Base-by-base conservation (phyloP, 2,888 invertebrate species). In the Epirrhoe tristata region DNA sequence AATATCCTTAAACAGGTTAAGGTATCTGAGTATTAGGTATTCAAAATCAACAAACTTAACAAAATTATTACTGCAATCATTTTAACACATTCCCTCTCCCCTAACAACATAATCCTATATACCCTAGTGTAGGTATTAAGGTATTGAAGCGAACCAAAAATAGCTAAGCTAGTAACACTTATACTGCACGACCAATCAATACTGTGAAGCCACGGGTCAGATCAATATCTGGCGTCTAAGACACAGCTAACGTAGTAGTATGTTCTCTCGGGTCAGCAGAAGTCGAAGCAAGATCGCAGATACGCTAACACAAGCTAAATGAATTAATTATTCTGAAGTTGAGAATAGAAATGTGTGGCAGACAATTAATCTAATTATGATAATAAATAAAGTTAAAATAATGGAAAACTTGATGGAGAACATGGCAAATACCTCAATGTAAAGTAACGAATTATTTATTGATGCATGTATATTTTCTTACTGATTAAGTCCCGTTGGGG, bases 201-300 rank as follows among this genome's bases (percentile, higher is more conserved):
- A 88, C 88, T 85, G 39, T 83, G 85, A 78, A 74, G 70, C 77
- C 59, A 74, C 73, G 79, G 87, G 88, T 90, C 84, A 88, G 80
- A 85, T 83, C 74, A 80, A 82, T 84, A 82, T 75, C 77, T 72
- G 67, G 69, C 69, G 69, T 66, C 70, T 55, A 61, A 34, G 61
- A 66, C 57, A 58, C 55, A 66, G 56, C 57, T 14, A 32, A 59
- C 12, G 46, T 50, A 59, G 43, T 39, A 56, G 68, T 68, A 34
- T 39, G 43, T 52, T 36, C 17, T 24, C 50, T 36, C 52, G 51
- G 56, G 73, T 70, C 39, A 43, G 70, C 70, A 70, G 62, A 46
- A 64, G 64, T 70, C 66, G 58, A 66, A 61, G 58, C 62, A 56
- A 52, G 67, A 73, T 71, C 43, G 32, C 39, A 16, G 73, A 71